These are phyloP conservation scores for Agelas oroides DNA, from an alignment of 37 sponge, comb jelly and placozoan species.

Conservation along the genomic window DNA sequence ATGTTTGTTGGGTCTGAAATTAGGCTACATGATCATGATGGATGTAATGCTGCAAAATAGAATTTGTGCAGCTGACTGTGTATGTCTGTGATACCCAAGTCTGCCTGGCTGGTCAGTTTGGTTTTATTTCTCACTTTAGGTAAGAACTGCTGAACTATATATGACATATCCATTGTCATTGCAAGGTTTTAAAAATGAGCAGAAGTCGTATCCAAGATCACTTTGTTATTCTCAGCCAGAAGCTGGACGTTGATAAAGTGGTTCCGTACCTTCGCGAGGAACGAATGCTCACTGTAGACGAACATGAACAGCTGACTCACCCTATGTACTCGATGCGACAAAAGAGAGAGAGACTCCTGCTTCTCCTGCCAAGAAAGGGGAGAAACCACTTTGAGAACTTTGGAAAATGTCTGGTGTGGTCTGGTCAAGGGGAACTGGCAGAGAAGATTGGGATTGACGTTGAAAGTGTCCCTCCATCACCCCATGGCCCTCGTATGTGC, in stretches of 20 bases:
- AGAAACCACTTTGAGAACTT: constrained; percentile 39
- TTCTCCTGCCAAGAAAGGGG: constrained; percentile 56
- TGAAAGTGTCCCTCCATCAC: not conserved
- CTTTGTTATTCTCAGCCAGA: constrained; percentile 42
- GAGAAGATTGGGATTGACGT: constrained; percentile 47
- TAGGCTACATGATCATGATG: too few species aligned
- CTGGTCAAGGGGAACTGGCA: constrained; percentile 59
- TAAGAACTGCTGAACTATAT: too few species aligned
- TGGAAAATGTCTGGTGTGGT: constrained; percentile 61
- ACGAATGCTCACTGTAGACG: constrained; percentile 50
- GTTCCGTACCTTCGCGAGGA: constrained; percentile 51
- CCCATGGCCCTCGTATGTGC: constrained; percentile 13
- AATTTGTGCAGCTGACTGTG: too few species aligned
- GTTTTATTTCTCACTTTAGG: too few species aligned
- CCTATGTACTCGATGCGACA: not conserved
- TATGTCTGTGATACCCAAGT: too few species aligned
- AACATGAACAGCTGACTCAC: constrained; percentile 41
- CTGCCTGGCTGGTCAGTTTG: too few species aligned
- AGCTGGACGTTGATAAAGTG: constrained; percentile 48
- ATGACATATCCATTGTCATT: too few species aligned
- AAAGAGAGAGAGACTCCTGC: constrained; percentile 31
- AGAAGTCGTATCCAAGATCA: constrained; percentile 18
- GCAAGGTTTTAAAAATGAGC: not conserved
- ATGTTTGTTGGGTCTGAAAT: too few species aligned
- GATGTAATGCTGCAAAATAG: too few species aligned